Evolutionary conservation across 2,888 invertebrate genomes (phyloP).

Genomic region (Saturnia japonica): DNA sequence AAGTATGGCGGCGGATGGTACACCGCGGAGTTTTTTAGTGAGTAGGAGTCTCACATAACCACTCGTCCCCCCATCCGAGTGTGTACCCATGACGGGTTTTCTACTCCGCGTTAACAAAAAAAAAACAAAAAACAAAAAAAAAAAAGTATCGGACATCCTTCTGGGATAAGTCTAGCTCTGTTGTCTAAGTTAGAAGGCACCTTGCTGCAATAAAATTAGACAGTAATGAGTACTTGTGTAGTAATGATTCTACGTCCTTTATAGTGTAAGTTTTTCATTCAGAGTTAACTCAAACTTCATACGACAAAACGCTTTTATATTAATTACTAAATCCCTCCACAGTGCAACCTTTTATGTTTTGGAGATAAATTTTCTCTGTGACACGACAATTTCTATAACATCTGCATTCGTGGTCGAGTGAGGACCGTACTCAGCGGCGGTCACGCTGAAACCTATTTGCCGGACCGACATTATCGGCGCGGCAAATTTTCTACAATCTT

Average conservation of each 20-base stretch:
- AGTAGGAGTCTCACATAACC: too few relatives aligned
- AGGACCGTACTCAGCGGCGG: constrained; percentile 49
- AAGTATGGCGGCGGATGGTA: too few relatives aligned
- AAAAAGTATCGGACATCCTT: not conserved
- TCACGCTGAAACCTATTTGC: constrained; percentile 63
- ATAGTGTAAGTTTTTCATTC: not conserved
- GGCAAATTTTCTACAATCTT: constrained; percentile 77
- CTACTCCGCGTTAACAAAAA: too few relatives aligned
- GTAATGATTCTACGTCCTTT: too few relatives aligned
- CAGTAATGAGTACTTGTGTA: too few relatives aligned
- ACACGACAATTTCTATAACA: constrained; percentile 51
- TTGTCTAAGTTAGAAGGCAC: too few relatives aligned
- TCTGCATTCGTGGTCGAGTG: constrained; percentile 55
- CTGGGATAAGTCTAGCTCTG: too few relatives aligned
- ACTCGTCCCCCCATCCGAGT: too few relatives aligned
- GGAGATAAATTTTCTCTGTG: constrained; percentile 40
- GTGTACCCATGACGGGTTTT: too few relatives aligned
- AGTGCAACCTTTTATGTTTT: constrained; percentile 28
- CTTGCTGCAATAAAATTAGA: too few relatives aligned
- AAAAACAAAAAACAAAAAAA: too few relatives aligned
- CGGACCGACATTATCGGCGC: constrained; percentile 70
- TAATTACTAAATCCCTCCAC: not conserved
- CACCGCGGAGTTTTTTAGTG: too few relatives aligned
- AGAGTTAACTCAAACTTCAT: not conserved
- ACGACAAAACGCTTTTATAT: not conserved